These are phyloP conservation scores for Schizotus pectinicornis DNA, from an alignment of 2,888 invertebrate genomes.

Conservation along the genomic window DNA sequence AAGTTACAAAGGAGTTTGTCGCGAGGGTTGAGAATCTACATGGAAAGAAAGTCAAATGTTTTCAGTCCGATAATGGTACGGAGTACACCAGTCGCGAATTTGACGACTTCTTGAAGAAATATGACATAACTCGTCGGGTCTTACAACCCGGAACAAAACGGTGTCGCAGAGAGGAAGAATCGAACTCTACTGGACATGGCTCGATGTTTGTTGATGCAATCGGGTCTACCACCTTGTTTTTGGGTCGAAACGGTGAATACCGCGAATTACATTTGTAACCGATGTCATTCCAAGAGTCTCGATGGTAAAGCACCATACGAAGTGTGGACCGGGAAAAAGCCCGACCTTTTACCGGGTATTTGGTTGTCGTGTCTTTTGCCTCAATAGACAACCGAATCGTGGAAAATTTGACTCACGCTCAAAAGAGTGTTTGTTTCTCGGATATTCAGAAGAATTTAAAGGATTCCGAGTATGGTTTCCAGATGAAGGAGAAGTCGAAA, in stretches of 20 bases:
- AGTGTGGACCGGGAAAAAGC: conserved; percentile 34
- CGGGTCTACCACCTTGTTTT: conserved; percentile 36
- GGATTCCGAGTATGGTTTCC: conserved; percentile 37
- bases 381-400: conserved; percentile 29
- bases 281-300: conserved; percentile 39
- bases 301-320: conserved; percentile 40
- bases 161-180: conserved; percentile 30
- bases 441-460: conserved; percentile 38
- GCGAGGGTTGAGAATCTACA: conserved; percentile 36
- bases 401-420: conserved; percentile 38
- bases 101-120: conserved; percentile 21
- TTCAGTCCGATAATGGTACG: conserved; percentile 35
- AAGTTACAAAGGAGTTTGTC: conserved; percentile 29
- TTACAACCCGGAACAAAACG: conserved; percentile 36
- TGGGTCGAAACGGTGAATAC: conserved; percentile 50
- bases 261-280: conserved; percentile 45
- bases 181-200: conserved; percentile 22
- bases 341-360: conserved; percentile 39
- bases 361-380: conserved; percentile 35
- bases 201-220: conserved; percentile 40
- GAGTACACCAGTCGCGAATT: conserved; percentile 32
- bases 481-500: conserved; percentile 25
- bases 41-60: conserved; percentile 22
- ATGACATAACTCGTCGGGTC: conserved; percentile 35
- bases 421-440: conserved; percentile 39